Base-by-base conservation (phyloP, 2,888 invertebrate genomes). In the Stenodema calcarata region DNA sequence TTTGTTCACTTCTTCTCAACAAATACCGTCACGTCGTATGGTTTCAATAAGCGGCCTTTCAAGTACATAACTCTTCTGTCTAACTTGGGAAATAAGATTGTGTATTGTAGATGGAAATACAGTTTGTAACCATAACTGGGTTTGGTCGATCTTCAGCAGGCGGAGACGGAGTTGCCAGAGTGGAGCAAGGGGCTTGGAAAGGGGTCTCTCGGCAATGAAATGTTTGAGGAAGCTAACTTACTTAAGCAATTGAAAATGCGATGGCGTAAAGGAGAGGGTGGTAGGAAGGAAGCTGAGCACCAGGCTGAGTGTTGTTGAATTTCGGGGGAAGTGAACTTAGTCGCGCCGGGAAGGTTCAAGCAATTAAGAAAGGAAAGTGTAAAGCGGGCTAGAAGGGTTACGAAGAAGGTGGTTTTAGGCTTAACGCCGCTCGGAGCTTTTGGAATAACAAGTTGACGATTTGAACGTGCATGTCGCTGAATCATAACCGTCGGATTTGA, bases 171-270 rank as follows among this genome's bases (percentile, higher is more conserved):
- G 62, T 62, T 62, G 62, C 62, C 62, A 62, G 62, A 23, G 9
- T 23, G 62, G 62, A 62, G 62, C 62, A 62, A 62, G 62, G 18
- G 2, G 18, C 78, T 12, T 9, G 41, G 41, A 44, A 27, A 78
- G 42, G 44, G 14, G 44, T 35, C 44, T 42, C 18, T 9, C 42
- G 18, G 78, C 42, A 78, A 42, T 78, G 78, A 78, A 78, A 78
- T 78, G 78, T 75, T 75, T 42, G 78, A 42, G 42, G 78, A 78
- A 78, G 44, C 78, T 78, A 78, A 78, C 42, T 78, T 78, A 78
- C 18, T 78, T 78, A 78, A 78, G 78, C 78, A 42, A 78, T 78
- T 78, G 35, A 42, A 18, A 42, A 16, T 28, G 75, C 42, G 75
- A 62, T 23, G 18, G 62, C 23, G 27, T 23, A 27, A 62, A 27